Conservation (phyloP, 2,113 vertebrate genomes). For the Lycocorax pyrrhopterus region DNA sequence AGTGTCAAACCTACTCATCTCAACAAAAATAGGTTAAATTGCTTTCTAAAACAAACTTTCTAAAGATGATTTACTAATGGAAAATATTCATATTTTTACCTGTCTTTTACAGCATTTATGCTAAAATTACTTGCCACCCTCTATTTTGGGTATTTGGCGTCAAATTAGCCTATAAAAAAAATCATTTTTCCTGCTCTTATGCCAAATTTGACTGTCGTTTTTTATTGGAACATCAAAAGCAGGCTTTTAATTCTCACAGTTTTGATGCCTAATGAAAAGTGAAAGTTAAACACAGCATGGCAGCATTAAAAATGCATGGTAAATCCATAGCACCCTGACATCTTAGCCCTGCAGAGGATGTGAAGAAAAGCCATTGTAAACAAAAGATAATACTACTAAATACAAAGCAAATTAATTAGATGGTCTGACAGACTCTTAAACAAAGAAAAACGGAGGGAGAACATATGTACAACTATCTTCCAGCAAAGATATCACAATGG, state of each 20-base stretch:
- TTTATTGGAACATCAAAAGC: slow-evolving; percentile 76
- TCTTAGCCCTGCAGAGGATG: slow-evolving; percentile 64
- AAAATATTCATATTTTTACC: not conserved
- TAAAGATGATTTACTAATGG: not conserved
- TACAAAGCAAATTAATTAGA: slow-evolving; percentile 56
- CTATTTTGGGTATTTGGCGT: slow-evolving; percentile 40
- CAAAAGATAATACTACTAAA: slow-evolving; percentile 59
- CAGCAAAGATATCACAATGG: not conserved
- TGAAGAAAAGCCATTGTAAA: slow-evolving; percentile 66
- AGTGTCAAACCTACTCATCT: not conserved
- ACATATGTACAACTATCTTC: not conserved
- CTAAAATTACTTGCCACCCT: not conserved
- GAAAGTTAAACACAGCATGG: slow-evolving; percentile 82
- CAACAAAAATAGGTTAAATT: not conserved
- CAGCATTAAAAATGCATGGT: slow-evolving; percentile 73
- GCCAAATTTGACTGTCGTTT: slow-evolving; percentile 74
- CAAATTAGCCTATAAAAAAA: slow-evolving; percentile 48
- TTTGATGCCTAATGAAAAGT: slow-evolving; percentile 81
- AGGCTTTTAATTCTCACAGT: slow-evolving; percentile 78
- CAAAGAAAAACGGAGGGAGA: slow-evolving; percentile 42
- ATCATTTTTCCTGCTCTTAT: slow-evolving; percentile 64
- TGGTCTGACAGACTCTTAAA: slow-evolving; percentile 44
- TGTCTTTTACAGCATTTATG: not conserved
- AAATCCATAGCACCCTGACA: slow-evolving; percentile 68
- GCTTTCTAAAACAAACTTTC: not conserved